Conservation (phyloP, 2,113 vertebrate species). For the Perognathus longimembris region DNA sequence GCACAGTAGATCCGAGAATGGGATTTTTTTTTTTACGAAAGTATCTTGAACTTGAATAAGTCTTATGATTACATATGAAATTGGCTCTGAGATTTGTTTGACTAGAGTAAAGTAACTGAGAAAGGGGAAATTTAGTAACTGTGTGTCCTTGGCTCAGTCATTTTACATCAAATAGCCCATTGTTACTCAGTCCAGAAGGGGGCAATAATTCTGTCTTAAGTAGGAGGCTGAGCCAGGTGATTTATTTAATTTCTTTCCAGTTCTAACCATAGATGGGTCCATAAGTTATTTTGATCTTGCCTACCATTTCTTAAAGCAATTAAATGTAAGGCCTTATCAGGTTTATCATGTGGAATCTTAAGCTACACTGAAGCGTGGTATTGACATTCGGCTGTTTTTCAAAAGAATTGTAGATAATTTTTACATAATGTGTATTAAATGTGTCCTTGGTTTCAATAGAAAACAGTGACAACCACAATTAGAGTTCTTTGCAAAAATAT, state of each 20-base stretch:
- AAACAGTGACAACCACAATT: neutral
- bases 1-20: neutral
- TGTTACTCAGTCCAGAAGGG: too few relatives aligned
- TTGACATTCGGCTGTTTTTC: neutral
- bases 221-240: neutral
- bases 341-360: neutral
- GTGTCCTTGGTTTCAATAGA: neutral
- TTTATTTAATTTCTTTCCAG: neutral
- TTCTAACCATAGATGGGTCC: neutral
- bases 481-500: neutral
- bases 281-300: neutral
- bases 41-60: conserved; percentile 2
- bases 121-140: neutral
- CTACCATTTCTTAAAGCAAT: neutral
- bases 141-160: neutral
- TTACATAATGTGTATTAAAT: neutral
- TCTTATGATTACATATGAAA: neutral
- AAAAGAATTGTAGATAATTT: neutral
- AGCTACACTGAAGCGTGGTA: neutral
- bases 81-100: neutral
- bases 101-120: neutral
- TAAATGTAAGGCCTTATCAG: neutral
- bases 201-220: neutral
- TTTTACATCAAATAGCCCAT: too few relatives aligned
- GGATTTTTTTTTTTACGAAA: conserved; percentile 17